phyloP scores from a whole-genome alignment of 2,797 vertebrate species.

The Columba guinea region DNA sequence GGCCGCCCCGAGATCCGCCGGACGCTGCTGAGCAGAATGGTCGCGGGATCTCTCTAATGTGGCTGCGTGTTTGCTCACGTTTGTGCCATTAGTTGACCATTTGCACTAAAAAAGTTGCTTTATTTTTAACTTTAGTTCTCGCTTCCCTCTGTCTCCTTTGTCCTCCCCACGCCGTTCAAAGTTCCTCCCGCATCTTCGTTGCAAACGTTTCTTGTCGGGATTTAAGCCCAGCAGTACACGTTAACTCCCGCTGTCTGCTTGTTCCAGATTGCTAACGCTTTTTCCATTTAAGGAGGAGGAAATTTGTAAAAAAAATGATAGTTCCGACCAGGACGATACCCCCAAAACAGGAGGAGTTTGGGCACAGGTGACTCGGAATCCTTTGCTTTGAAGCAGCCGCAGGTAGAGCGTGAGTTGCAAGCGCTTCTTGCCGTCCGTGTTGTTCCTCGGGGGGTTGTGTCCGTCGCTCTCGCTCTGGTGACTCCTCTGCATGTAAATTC shows the following conservation, averaged over 20 bases:
- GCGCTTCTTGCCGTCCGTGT: not conserved
- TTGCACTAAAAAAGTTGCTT: constrained; percentile 53
- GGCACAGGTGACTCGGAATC: not conserved
- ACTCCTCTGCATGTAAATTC: not conserved
- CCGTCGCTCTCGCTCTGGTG: rapidly evolving
- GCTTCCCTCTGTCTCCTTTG: not conserved
- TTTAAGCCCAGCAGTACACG: rapidly evolving
- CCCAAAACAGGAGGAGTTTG: not conserved
- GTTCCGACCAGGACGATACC: not conserved
- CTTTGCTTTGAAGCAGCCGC: not conserved
- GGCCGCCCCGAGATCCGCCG: not conserved
- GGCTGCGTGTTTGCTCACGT: not conserved
- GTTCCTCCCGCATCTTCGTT: not conserved
- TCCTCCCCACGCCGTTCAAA: not conserved
- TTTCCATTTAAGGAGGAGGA: not conserved
- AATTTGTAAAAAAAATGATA: not conserved
- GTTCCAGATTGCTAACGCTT: not conserved
- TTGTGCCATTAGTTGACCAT: constrained; percentile 52
- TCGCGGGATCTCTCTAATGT: not conserved
- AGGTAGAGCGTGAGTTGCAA: not conserved
- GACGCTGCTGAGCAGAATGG: not conserved
- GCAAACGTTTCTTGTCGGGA: not conserved
- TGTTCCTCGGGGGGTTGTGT: not conserved
- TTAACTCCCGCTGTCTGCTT: not conserved
- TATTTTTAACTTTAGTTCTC: not conserved